Conservation (phyloP, 2,888 invertebrate species). For the Drosophila seclusa region DNA sequence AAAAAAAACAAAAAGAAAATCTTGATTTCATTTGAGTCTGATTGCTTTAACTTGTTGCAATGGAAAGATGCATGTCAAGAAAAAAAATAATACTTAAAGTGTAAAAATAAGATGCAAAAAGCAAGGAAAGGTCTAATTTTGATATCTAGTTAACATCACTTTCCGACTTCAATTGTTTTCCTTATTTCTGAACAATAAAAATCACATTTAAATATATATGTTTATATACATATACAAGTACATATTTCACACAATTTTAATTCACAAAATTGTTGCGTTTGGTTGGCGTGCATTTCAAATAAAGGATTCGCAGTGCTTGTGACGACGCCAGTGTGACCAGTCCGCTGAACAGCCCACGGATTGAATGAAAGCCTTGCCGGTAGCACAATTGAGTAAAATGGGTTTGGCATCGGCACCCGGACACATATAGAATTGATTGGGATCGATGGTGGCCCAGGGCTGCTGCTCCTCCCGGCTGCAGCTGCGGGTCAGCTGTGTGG, state of each 20-base stretch:
- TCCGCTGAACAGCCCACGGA: slow-evolving; percentile 73
- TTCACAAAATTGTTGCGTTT: slow-evolving; percentile 4
- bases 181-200: slow-evolving; percentile 11
- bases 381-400: slow-evolving; percentile 67
- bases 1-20: not conserved
- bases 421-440: slow-evolving; percentile 81
- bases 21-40: not conserved
- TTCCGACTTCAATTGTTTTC: slow-evolving; percentile 5
- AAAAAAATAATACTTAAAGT: not conserved
- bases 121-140: not conserved
- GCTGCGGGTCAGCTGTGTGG: slow-evolving; percentile 40
- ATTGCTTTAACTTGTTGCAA: not conserved
- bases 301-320: slow-evolving; percentile 73
- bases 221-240: not conserved
- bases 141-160: slow-evolving; percentile 20
- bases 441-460: slow-evolving; percentile 75
- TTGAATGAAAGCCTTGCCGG: slow-evolving; percentile 77
- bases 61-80: not conserved
- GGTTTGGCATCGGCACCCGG: slow-evolving; percentile 60
- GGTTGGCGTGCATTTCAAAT: not conserved
- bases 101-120: not conserved
- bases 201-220: slow-evolving; percentile 6
- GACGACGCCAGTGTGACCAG: slow-evolving; percentile 76
- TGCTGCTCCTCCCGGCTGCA: slow-evolving; percentile 54
- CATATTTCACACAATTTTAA: not conserved